A percentile compares a stretch with the other conserved stretches of the same genome.
Conservation (phyloP, 2,888 invertebrate species). For the Cephus rjabovi region DNA sequence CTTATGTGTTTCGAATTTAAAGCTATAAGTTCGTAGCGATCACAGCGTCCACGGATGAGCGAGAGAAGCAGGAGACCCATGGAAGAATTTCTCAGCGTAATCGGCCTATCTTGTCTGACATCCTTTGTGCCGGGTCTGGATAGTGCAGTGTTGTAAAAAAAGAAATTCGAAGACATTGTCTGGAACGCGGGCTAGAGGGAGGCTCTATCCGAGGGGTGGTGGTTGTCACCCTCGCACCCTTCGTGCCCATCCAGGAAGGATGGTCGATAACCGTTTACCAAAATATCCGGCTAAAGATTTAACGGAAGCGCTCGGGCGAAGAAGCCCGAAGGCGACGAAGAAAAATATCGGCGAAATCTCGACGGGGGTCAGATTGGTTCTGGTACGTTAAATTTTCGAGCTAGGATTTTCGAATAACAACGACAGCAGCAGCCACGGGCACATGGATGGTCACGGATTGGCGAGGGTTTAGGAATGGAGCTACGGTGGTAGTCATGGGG, state of each 20-base stretch:
- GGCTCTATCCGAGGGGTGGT: too few relatives aligned
- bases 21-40: too few relatives aligned
- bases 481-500: slow-evolving; percentile 8
- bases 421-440: background rate
- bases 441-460: background rate
- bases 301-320: slow-evolving; percentile 19
- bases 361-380: slow-evolving; percentile 29
- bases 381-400: slow-evolving; percentile 25
- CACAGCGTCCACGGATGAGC: too few relatives aligned
- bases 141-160: too few relatives aligned
- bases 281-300: slow-evolving; percentile 38
- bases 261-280: slow-evolving; percentile 29
- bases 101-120: too few relatives aligned
- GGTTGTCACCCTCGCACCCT: too few relatives aligned
- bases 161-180: too few relatives aligned
- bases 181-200: too few relatives aligned
- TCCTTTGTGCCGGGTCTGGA: too few relatives aligned
- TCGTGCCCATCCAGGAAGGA: background rate
- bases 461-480: slow-evolving; percentile 5
- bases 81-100: too few relatives aligned
- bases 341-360: slow-evolving; percentile 36
- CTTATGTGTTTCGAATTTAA: too few relatives aligned
- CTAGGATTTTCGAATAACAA: slow-evolving; percentile 25
- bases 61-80: too few relatives aligned
- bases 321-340: slow-evolving; percentile 19